phyloP scores from a whole-genome alignment of 1,140 invertebrate species.

The Pomacea maculata region DNA sequence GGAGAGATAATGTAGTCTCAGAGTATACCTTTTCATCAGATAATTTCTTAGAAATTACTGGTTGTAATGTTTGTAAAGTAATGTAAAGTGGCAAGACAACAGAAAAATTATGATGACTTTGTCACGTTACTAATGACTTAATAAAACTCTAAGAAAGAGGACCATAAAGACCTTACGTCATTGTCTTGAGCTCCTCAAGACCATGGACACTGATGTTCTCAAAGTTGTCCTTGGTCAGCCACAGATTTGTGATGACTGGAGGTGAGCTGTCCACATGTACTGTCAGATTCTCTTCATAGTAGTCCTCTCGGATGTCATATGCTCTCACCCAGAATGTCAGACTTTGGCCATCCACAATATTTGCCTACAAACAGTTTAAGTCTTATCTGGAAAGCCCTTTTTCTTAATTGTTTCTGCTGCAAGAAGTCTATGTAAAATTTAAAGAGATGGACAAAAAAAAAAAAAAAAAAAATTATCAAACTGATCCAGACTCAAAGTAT shows the following conservation, averaged over 20 bases:
- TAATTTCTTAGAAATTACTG: neutral
- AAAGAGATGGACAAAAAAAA: neutral
- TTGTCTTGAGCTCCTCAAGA: slow-evolving; percentile 32
- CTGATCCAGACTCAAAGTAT: too few relatives aligned
- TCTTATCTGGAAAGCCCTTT: neutral
- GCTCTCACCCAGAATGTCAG: slow-evolving; percentile 27
- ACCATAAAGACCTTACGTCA: slow-evolving; percentile 27
- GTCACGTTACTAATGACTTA: too few relatives aligned
- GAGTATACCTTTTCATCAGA: neutral
- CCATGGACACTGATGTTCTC: slow-evolving; percentile 29
- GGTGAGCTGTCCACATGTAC: slow-evolving; percentile 35
- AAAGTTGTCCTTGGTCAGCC: slow-evolving; percentile 36
- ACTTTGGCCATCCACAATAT: slow-evolving; percentile 25
- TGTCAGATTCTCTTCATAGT: slow-evolving; percentile 26
- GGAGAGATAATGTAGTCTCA: neutral
- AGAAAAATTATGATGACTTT: neutral
- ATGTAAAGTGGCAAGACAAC: neutral
- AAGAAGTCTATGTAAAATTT: neutral
- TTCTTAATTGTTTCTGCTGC: too few relatives aligned
- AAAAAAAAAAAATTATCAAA: neutral
- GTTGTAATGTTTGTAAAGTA: neutral
- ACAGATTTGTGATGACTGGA: slow-evolving; percentile 37
- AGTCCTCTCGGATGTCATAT: slow-evolving; percentile 22
- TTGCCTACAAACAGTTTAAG: neutral
- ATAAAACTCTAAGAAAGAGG: neutral